Evolutionary conservation across 2,888 invertebrate species (phyloP).

Genomic region (Volucella inanis): DNA sequence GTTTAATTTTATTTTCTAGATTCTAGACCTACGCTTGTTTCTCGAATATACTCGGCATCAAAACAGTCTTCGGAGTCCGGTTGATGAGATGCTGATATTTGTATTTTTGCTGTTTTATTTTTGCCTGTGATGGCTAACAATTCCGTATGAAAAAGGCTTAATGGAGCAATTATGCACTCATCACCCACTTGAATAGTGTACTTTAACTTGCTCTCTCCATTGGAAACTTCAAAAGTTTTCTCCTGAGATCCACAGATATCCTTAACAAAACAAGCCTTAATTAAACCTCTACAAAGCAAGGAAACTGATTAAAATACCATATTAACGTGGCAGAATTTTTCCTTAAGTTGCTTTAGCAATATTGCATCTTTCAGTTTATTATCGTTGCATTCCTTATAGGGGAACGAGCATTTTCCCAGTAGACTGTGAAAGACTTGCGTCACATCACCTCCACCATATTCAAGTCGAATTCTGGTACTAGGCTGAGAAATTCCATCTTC

Average conservation of each 20-base stretch:
- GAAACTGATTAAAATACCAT: conserved; percentile 82
- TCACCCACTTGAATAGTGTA: conserved; percentile 93
- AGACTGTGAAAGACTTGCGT: conserved; percentile 95
- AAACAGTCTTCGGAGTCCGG: conserved; percentile 96
- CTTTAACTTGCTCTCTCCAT: conserved; percentile 84
- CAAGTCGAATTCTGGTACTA: conserved; percentile 91
- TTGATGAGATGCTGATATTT: conserved; percentile 87
- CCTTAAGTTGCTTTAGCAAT: conserved; percentile 92
- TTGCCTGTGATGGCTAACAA: conserved; percentile 91
- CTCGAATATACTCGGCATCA: conserved; percentile 95
- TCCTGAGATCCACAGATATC: conserved; percentile 95
- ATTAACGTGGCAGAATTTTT: conserved; percentile 95
- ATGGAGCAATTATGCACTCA: conserved; percentile 95
- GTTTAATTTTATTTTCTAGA: background rate
- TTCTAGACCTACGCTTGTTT: conserved; percentile 87
- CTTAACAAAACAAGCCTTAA: conserved; percentile 77
- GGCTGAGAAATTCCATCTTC: conserved; percentile 97
- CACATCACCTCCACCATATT: conserved; percentile 96
- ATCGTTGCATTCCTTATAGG: conserved; percentile 92
- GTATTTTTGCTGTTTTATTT: conserved; percentile 88
- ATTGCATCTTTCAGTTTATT: conserved; percentile 90
- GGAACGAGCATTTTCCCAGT: conserved; percentile 94
- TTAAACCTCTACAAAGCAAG: background rate
- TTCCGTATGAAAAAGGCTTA: conserved; percentile 94
- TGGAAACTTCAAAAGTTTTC: conserved; percentile 87